phyloP scores from a whole-genome alignment of 2,797 vertebrate species.

The Pipistrellus kuhlii region DNA sequence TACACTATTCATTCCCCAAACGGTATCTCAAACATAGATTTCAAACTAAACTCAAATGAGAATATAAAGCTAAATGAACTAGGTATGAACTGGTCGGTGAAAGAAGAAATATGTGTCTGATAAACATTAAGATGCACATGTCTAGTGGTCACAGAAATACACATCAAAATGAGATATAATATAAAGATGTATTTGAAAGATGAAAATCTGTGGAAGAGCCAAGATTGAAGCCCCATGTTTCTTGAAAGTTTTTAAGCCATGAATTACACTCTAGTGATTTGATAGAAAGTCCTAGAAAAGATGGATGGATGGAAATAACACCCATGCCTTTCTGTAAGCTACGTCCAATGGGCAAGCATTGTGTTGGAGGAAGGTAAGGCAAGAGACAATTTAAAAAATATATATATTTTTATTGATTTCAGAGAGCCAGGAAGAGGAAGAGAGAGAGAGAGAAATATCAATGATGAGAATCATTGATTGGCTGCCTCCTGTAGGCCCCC shows the following conservation, averaged over 20 bases:
- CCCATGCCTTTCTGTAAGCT: not conserved
- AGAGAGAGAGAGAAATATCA: too few species aligned
- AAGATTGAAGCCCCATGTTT: not conserved
- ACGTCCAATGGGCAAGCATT: not conserved
- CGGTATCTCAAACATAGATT: not conserved
- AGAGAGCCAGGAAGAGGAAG: too few species aligned
- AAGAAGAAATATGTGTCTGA: constrained; percentile 13
- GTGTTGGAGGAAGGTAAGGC: not conserved
- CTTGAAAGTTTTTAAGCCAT: not conserved
- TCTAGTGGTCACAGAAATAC: not conserved
- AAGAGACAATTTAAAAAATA: not conserved
- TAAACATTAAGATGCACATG: not conserved
- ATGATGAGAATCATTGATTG: too few species aligned
- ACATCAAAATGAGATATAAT: not conserved
- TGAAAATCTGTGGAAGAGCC: not conserved
- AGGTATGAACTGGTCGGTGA: not conserved
- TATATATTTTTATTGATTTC: too few species aligned
- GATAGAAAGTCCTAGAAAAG: not conserved
- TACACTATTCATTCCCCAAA: not conserved
- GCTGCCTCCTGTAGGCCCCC: too few species aligned
- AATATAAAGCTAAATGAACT: not conserved
- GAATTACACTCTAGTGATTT: not conserved
- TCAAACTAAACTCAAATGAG: constrained; percentile 24
- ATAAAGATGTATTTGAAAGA: not conserved
- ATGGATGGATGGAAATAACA: not conserved